Evolutionary conservation across 2,113 vertebrate genomes (phyloP), one percentile per base, ranked within the genome.

Genomic region (Chinchilla lanigera): DNA sequence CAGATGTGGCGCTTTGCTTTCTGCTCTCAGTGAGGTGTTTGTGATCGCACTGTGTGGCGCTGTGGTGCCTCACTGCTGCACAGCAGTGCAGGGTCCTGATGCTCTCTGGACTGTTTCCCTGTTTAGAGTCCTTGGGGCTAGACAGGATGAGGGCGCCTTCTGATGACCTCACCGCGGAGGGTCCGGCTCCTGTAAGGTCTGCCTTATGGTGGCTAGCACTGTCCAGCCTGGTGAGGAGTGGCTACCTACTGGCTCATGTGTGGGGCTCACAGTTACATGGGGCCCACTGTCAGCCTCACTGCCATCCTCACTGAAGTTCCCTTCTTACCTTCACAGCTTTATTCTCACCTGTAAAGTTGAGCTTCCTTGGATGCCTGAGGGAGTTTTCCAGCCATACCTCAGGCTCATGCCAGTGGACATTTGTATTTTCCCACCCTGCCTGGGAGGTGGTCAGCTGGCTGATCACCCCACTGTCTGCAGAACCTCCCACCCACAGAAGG

Each of bases 361-460:
- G 71, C 14, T 35, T 20, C 33, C 0, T 2, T 38, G 52, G 52
- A 13, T 7, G 11, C 22, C 54, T 14, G 20, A 24, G 54, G 80
- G 22, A 38, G 35, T 13, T 0, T 4, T 54, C 35, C 35, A 7
- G 5, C 5, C 2, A 3, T 35, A 20, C 33, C 12, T 38, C 20
- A 6, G 78, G 19, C 17, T 10, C 12, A 54, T 2, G 28, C 50
- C 50, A 22, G 47, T 33, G 7, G 28, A 54, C 33, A 2, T 30
- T 10, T 11, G 10, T 19, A 11, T 38, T 22, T 22, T 33, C 47
- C 47, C 50, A n/a, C 4, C 16, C 54, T 38, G n/a, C 80, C 78
- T 7, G 3, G 4, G 5, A 47, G n/a, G 54, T 22, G 7, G 33
- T 28, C 30, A 14, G 10, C 58, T 35, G 77, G 20, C 12, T 22